Evolutionary conservation across 2,888 invertebrate species (phyloP), one percentile per base, ranked within the genome.

Genomic region (Athalia rosae): DNA sequence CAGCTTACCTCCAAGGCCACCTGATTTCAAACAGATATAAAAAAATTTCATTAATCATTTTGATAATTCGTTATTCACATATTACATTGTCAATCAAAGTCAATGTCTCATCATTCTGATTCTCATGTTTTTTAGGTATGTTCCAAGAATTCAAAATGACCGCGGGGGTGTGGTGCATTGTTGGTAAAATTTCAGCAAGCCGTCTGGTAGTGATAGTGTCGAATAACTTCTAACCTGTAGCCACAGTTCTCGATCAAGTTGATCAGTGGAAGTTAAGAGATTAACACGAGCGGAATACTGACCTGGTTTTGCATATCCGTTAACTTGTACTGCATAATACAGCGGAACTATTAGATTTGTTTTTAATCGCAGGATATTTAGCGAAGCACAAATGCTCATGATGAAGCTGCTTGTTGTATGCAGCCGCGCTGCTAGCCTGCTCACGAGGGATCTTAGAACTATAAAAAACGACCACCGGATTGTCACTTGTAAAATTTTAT

Each of bases 251-350:
- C 43, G 8, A 13, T 15, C 13, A 71, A 8, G 4, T 58, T 71
- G 13, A n/a, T 43, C 28, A 71, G 56, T 71, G 71, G 58, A 58
- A 71, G 5, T 58, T 45, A 6, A 4, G n/a, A 45, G 71, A 15
- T 58, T 41, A 15, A 4, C 45, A 0, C 0, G 9, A 45, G 28
- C 11, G 0, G 8, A 69, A 58, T 71, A 71, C 71, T 13, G 56
- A 71, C 71, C 71, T 7, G 45, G 48, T 48, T 74, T 78, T 48
- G 82, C 83, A 74, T 83, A 83, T 71, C 74, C 71, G 47, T 80
- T 83, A 3, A 58, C 45, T 77, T 83, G 82, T 74, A 84, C 73
- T 4, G 80, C 76, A 81, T 78, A 82, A 73, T 83, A 82, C n/a
- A 67, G 43, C 1, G 86, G 80, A 62, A 82, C 76, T 71, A 80